Conservation (phyloP, 2,113 vertebrate genomes). For the Apistogramma diplotaenia region DNA sequence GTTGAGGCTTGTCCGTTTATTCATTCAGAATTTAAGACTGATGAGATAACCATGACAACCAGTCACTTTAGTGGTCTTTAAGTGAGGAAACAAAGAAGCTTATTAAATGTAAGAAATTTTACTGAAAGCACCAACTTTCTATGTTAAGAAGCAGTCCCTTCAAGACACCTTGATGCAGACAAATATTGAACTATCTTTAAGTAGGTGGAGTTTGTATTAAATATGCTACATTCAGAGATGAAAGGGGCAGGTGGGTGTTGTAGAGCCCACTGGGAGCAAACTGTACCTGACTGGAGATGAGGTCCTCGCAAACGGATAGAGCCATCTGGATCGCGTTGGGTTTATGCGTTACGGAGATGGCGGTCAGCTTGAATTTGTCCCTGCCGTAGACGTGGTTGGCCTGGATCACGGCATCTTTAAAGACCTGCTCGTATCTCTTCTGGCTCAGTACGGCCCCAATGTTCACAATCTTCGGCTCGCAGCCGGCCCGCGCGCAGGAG, state of each 20-base stretch:
- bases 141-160: not conserved
- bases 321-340: slow-evolving; percentile 98
- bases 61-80: not conserved
- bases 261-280: not conserved
- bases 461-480: slow-evolving; percentile 95
- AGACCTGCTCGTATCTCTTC: slow-evolving; percentile 93
- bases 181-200: not conserved
- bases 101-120: not conserved
- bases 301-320: slow-evolving; percentile 95
- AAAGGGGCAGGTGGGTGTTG: not conserved
- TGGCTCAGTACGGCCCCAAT: slow-evolving; percentile 96
- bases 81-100: not conserved
- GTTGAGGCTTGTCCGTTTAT: not conserved
- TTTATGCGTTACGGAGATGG: slow-evolving; percentile 96
- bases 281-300: slow-evolving; percentile 95
- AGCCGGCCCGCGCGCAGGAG: slow-evolving; percentile 89
- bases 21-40: not conserved
- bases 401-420: slow-evolving; percentile 92
- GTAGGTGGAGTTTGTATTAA: not conserved
- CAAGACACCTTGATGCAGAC: not conserved
- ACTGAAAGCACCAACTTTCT: not conserved
- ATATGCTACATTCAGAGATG: not conserved
- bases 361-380: slow-evolving; percentile 95
- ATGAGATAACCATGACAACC: not conserved
- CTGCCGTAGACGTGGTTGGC: slow-evolving; percentile 94